Evolutionary conservation across 2,888 invertebrate species (phyloP).

Genomic region (Lydus trimaculatus): DNA sequence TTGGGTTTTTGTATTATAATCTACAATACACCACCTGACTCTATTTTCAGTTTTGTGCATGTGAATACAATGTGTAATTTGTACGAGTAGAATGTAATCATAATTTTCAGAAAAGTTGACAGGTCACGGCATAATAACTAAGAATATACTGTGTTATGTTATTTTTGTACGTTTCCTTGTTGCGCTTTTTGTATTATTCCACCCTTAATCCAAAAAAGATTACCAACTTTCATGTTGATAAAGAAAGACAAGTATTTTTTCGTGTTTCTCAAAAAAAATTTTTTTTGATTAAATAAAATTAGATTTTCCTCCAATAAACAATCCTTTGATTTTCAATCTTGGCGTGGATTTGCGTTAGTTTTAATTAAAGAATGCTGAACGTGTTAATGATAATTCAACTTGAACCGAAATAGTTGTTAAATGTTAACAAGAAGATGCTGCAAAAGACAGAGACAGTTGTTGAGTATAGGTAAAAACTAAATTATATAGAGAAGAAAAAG

Average conservation of each 20-base stretch:
- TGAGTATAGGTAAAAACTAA: slow-evolving; percentile 26
- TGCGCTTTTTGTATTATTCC: neutral
- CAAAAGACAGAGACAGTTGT: slow-evolving; percentile 17
- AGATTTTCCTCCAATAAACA: no score
- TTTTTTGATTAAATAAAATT: no score
- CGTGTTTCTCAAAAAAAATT: no score
- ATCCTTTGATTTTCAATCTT: no score
- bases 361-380: neutral
- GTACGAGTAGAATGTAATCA: neutral
- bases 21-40: neutral
- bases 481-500: slow-evolving; percentile 30
- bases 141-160: neutral
- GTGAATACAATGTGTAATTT: neutral
- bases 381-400: neutral
- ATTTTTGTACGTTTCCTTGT: neutral
- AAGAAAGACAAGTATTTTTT: no score
- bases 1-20: neutral
- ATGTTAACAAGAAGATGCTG: slow-evolving; percentile 7
- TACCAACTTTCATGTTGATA: neutral
- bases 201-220: no score
- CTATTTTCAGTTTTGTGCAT: neutral
- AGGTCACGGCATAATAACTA: neutral
- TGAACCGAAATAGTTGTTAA: neutral
- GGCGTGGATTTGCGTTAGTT: neutral
- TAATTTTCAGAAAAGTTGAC: neutral